Evolutionary conservation across 2,888 invertebrate species (phyloP).

Genomic region (Volucella inanis): DNA sequence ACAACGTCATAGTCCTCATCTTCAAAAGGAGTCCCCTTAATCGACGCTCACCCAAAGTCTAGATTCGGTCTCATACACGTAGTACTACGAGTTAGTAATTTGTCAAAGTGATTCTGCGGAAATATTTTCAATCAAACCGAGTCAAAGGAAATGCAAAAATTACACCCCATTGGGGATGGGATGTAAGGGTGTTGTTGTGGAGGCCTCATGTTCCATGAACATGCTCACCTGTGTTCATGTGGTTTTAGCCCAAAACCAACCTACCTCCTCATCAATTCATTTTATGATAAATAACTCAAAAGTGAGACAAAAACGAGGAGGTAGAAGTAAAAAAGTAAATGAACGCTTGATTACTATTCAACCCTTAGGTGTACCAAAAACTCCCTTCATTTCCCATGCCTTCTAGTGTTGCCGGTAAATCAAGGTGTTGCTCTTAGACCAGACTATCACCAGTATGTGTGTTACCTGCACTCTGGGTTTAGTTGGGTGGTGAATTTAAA

Average conservation of each 20-base stretch:
- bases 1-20: slow-evolving; percentile 29
- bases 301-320: slow-evolving; percentile 50
- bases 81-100: slow-evolving; percentile 43
- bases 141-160: slow-evolving; percentile 58
- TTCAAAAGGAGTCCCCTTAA: slow-evolving; percentile 45
- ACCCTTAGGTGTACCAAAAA: slow-evolving; percentile 67
- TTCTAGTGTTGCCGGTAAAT: slow-evolving; percentile 49
- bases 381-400: slow-evolving; percentile 7
- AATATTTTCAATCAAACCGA: slow-evolving; percentile 67
- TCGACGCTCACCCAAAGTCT: slow-evolving; percentile 22
- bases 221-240: slow-evolving; percentile 42
- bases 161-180: slow-evolving; percentile 7
- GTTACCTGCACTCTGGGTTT: slow-evolving; percentile 20
- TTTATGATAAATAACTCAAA: slow-evolving; percentile 66
- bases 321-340: slow-evolving; percentile 36
- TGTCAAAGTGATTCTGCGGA: slow-evolving; percentile 63
- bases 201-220: slow-evolving; percentile 14
- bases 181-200: slow-evolving; percentile 28
- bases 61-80: slow-evolving; percentile 24
- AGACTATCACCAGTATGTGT: slow-evolving; percentile 17
- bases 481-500: slow-evolving; percentile 48
- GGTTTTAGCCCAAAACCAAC: slow-evolving; percentile 22
- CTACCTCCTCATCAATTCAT: slow-evolving; percentile 31
- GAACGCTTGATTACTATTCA: slow-evolving; percentile 65
- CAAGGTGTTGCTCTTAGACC: slow-evolving; percentile 61